phyloP scores from a whole-genome alignment of 2,113 vertebrate genomes.

The Alexandromys fortis region DNA sequence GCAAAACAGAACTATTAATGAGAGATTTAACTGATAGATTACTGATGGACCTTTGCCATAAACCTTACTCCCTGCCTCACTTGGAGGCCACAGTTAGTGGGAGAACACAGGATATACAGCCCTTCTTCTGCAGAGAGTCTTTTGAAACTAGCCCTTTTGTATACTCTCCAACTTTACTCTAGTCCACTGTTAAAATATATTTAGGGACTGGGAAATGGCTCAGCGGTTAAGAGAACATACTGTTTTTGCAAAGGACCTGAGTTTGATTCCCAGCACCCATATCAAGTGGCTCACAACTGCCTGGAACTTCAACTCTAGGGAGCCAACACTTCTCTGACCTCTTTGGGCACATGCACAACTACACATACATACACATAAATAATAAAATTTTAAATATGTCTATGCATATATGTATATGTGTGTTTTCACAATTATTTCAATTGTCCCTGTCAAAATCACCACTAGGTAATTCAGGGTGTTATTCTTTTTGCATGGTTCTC shows the following conservation, averaged over 20 bases:
- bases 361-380: not conserved
- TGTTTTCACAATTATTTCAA: not conserved
- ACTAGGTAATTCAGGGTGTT: not conserved
- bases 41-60: not conserved
- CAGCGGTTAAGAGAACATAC: not conserved
- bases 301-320: not conserved
- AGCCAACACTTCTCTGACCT: not conserved
- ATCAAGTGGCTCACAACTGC: not conserved
- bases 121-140: not conserved
- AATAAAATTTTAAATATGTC: not conserved
- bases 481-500: slow-evolving; percentile 8
- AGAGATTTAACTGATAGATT: slow-evolving; percentile 3
- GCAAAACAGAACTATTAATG: slow-evolving; percentile 45
- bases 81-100: not conserved
- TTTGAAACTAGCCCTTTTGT: not conserved
- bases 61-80: not conserved
- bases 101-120: not conserved
- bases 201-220: not conserved
- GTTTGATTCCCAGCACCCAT: not conserved
- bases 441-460: not conserved
- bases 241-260: not conserved
- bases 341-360: not conserved
- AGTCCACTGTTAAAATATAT: slow-evolving; percentile 10
- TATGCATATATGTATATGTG: no score
- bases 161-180: slow-evolving; percentile 37